Evolutionary conservation across 2,888 invertebrate species (phyloP).

Genomic region (Cataglyphis altisquamis): DNA sequence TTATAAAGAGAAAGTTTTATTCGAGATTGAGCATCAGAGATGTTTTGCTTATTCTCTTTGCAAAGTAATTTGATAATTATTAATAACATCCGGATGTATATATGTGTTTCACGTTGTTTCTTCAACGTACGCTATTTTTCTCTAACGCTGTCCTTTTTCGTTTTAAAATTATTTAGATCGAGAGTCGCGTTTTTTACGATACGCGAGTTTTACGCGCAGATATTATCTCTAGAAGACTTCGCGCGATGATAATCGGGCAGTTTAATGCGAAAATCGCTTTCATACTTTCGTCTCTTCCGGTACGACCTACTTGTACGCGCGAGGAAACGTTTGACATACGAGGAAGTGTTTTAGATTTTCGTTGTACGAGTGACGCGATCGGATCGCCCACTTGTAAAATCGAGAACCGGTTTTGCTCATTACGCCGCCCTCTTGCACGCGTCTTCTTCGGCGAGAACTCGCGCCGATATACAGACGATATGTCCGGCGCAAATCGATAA

Average conservation of each 20-base stretch:
- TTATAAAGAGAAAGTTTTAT: not conserved
- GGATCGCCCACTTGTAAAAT: slow-evolving; percentile 65
- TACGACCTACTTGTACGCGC: slow-evolving; percentile 33
- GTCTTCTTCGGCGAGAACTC: slow-evolving; percentile 54
- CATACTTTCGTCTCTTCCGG: slow-evolving; percentile 55
- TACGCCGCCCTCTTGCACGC: slow-evolving; percentile 48
- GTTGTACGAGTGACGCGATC: slow-evolving; percentile 45
- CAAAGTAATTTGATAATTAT: too few species aligned
- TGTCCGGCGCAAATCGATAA: slow-evolving; percentile 32
- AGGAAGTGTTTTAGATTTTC: slow-evolving; percentile 59
- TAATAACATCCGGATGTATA: not conserved
- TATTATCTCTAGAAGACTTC: slow-evolving; percentile 4
- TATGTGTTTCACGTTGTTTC: not conserved
- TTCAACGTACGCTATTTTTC: not conserved
- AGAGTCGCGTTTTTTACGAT: not conserved
- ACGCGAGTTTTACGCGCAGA: not conserved
- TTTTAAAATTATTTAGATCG: slow-evolving; percentile 11
- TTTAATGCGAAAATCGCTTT: slow-evolving; percentile 50
- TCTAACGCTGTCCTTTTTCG: not conserved
- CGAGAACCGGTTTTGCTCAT: slow-evolving; percentile 69
- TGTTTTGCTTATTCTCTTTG: not conserved
- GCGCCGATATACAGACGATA: slow-evolving; percentile 34
- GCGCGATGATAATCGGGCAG: slow-evolving; percentile 23
- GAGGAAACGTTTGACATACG: slow-evolving; percentile 30
- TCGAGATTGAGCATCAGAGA: not conserved